A percentile compares a stretch with the other conserved stretches of the same genome.
Conservation (phyloP, 1,140 invertebrate genomes). For the Lepidurus couesii region DNA sequence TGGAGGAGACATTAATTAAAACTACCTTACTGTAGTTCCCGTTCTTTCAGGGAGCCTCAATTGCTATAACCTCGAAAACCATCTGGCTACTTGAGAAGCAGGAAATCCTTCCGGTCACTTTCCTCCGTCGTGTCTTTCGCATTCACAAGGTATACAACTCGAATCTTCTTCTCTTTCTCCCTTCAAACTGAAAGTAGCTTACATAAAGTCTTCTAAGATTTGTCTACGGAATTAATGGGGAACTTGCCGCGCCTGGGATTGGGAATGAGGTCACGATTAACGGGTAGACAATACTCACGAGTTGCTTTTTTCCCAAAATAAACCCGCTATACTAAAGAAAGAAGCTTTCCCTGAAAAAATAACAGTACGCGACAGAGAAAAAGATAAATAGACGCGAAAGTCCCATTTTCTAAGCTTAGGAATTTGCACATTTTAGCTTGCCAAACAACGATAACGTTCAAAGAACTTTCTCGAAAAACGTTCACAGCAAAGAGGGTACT, state of each 20-base stretch:
- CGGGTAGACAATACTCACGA: neutral
- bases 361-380: neutral
- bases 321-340: neutral
- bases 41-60: neutral
- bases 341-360: neutral
- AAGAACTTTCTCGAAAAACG: neutral
- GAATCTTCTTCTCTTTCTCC: neutral
- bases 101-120: neutral
- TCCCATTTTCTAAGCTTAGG: too few relatives aligned
- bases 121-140: neutral
- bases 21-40: neutral
- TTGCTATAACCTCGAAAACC: neutral
- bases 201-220: neutral
- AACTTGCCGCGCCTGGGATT: neutral
- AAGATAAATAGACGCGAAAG: too few relatives aligned
- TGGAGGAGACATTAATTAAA: neutral
- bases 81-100: neutral
- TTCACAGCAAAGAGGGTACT: neutral
- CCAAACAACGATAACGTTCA: neutral
- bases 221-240: neutral
- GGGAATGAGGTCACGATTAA: slow-evolving; percentile 11
- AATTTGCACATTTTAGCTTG: too few relatives aligned
- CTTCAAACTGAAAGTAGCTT: neutral
- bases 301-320: neutral
- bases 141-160: neutral